Conservation (phyloP, 1,140 invertebrate species). For the Gonioctena quinquepunctata region DNA sequence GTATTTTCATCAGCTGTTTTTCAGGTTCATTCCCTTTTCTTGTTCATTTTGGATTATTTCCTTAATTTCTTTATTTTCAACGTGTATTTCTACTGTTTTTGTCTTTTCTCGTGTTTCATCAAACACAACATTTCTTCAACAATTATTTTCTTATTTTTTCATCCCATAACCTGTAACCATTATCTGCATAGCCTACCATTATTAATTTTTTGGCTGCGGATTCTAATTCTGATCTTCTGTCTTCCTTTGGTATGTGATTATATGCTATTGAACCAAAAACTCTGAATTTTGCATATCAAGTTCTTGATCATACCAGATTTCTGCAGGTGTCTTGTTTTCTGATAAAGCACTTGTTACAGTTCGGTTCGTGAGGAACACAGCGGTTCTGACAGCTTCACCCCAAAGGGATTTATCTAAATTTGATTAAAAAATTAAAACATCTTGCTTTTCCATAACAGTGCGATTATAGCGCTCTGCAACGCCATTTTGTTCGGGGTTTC, state of each 20-base stretch:
- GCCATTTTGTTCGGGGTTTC: slow-evolving; percentile 54
- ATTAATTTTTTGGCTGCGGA: slow-evolving; percentile 28
- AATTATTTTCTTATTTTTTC: slow-evolving; percentile 34
- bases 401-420: slow-evolving; percentile 40
- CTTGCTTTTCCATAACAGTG: slow-evolving; percentile 46
- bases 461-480: slow-evolving; percentile 53
- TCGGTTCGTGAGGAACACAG: slow-evolving; percentile 56
- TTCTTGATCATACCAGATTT: slow-evolving; percentile 30
- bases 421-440: slow-evolving; percentile 43
- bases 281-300: slow-evolving; percentile 31
- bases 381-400: slow-evolving; percentile 46
- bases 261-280: slow-evolving; percentile 48
- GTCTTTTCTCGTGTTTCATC: too few species aligned
- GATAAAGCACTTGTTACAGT: slow-evolving; percentile 29
- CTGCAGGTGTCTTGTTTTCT: slow-evolving; percentile 17
- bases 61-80: too few species aligned
- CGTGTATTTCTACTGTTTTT: too few species aligned
- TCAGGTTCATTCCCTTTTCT: too few species aligned
- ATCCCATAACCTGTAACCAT: slow-evolving; percentile 36
- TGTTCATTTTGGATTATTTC: too few species aligned
- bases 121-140: slow-evolving; percentile 47
- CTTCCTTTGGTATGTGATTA: slow-evolving; percentile 33
- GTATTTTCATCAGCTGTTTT: too few species aligned
- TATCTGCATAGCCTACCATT: slow-evolving; percentile 33
- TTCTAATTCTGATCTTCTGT: slow-evolving; percentile 32